These are phyloP conservation scores for Prunella strophiata DNA, from an alignment of 2,797 vertebrate species.

Conservation along the genomic window DNA sequence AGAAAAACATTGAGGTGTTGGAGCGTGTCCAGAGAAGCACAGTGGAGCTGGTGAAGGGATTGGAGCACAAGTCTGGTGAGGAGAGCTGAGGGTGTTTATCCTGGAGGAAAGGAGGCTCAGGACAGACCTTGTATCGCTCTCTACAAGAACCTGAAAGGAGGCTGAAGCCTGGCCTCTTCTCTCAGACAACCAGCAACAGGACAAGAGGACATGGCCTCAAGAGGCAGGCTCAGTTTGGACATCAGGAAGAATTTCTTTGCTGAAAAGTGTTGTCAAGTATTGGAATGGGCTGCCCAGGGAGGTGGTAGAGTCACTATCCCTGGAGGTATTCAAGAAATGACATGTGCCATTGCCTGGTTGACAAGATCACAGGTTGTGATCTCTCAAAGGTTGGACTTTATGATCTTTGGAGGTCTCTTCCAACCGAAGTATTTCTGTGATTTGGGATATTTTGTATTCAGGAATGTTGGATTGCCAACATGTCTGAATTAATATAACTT, in stretches of 20 bases:
- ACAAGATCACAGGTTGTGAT: not conserved
- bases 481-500: not conserved
- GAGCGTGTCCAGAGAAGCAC: not conserved
- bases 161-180: not conserved
- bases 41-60: not conserved
- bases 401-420: not conserved
- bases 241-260: not conserved
- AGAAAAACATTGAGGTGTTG: not conserved
- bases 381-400: not conserved
- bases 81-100: not conserved
- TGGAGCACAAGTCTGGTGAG: not conserved
- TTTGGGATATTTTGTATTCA: not conserved
- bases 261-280: not conserved
- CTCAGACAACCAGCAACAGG: not conserved
- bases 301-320: no score
- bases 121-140: rapidly evolving
- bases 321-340: not conserved
- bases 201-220: not conserved
- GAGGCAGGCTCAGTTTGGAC: not conserved
- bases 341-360: not conserved
- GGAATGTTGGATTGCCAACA: not conserved
- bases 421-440: not conserved
- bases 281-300: not conserved
- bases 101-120: not conserved
- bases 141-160: not conserved